phyloP scores from a whole-genome alignment of 2,888 invertebrate genomes.

The Cenopis cana region DNA sequence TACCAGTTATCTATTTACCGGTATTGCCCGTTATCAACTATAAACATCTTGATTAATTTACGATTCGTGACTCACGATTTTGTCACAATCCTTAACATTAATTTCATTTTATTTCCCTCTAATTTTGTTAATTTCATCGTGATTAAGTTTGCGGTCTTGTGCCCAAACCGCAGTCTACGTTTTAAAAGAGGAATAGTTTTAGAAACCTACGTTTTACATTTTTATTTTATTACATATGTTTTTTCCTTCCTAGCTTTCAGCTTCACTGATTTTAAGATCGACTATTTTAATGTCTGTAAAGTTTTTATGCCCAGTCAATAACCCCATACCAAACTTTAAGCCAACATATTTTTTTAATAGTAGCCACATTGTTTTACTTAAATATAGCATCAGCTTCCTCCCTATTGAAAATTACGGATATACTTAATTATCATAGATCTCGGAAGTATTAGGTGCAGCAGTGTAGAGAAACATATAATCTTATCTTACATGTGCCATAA shows the following conservation, averaged over 20 bases:
- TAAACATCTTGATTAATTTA: slow-evolving; percentile 37
- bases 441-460: slow-evolving; percentile 31
- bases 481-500: slow-evolving; percentile 32
- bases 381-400: neutral
- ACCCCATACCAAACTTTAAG: neutral
- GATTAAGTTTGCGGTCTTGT: neutral
- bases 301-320: neutral
- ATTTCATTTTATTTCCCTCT: slow-evolving; percentile 1
- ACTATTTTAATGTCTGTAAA: neutral
- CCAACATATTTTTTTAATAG: neutral
- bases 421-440: slow-evolving; percentile 25
- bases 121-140: slow-evolving; percentile 8
- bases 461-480: slow-evolving; percentile 17
- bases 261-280: neutral
- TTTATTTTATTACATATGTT: neutral
- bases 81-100: slow-evolving; percentile 11
- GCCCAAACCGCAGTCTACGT: neutral
- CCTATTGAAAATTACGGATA: slow-evolving; percentile 15
- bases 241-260: neutral
- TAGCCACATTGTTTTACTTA: neutral
- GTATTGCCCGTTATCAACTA: slow-evolving; percentile 33
- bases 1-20: slow-evolving; percentile 7
- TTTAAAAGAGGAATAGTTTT: no score
- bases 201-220: neutral
- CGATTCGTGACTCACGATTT: slow-evolving; percentile 27